Base-by-base conservation (phyloP, 2,113 vertebrate genomes). In the Parotia lawesii region DNA sequence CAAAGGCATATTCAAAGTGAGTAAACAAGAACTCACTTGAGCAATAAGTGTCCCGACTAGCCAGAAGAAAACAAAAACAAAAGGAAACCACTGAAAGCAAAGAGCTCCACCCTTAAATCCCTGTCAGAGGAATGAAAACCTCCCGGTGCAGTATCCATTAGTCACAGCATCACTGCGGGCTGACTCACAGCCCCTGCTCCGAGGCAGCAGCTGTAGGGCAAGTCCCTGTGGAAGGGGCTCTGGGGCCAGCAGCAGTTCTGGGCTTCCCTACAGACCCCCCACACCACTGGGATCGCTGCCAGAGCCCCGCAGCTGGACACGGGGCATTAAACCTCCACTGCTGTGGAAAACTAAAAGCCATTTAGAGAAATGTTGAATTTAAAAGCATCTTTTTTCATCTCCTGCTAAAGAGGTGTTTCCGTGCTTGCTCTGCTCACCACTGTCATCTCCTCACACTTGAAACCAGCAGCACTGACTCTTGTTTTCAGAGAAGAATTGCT, bases 121-220 rank as follows among this genome's bases (percentile, higher is more conserved):
- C 73, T 60, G 1, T 9, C 33, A 11, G 33, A 62, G 67, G 67
- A 66, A 33, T 22, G 21, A 35, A 12, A 47, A 27, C 9, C 9
- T 75, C 28, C 50, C 9, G 6, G 31, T 28, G 78, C 3, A 47
- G 44, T 0, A 10, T 10, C 57, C n/a, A 3, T 50, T 22, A 54
- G 45, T 24, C 61, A 15, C 44, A 0, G 60, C 18, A 50, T 12
- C n/a, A 2, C 0, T 21, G 33, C 0, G 2, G 69, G 38, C 24
- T 51, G 35, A 53, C 40, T 56, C 40, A 19, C 33, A 31, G 64
- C 28, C 8, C 18, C 72, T 38, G 25, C 54, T 18, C 1, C 5
- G 18, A 35, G 18, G 7, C 8, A 1, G 23, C 28, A 65, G 83
- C 74, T 38, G n/a, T 1, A 16, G 62, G 61, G 21, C 35, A 33